Evolutionary conservation across 2,888 invertebrate species (phyloP), one percentile per base, ranked within the genome.

Genomic region (Drosophila putrida): DNA sequence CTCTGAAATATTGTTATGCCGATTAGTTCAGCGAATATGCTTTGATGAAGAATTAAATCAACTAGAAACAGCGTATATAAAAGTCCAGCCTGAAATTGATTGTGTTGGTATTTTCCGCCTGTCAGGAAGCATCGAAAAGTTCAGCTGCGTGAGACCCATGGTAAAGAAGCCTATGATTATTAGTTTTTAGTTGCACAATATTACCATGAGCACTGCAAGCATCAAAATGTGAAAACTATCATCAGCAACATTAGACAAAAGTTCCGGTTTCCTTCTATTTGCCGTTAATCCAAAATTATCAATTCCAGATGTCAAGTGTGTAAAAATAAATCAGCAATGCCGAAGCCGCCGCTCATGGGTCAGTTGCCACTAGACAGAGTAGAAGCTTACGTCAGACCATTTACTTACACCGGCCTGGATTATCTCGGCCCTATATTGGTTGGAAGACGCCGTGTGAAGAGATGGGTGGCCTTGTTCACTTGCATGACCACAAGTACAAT

Each of bases 361-460:
- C 44, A 44, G 11, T 27, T 44, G 9, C 44, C 44, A 27, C 9
- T n/a, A 11, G 44, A 44, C n/a, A 8, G 44, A 25, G 15, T 44
- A 0, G 5, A 11, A 8, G 11, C 44, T 25, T 44, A 11, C 15
- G 44, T 44, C 11, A 44, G 44, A 44, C 25, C 44, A 13, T 44
- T 44, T 44, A 44, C 44, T 11, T 44, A 44, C 10, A 44, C 44
- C 6, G 44, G 27, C 6, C 2, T 44, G 11, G 44, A 44, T 27
- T 44, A 27, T 25, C 27, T 44, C 27, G 44, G 44, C 4, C 44
- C 27, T 11, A 11, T 33, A 33, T 33, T 33, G 33, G 10, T 33
- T 10, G 33, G 33, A 10, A 9, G 33, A 33, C 33, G 8, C 33
- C 33, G 33, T 9, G 33, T 9, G 33, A 33, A 20, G 20, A 20